phyloP scores from a whole-genome alignment of 1,140 invertebrate genomes.

The Brachionus paranguensis region DNA sequence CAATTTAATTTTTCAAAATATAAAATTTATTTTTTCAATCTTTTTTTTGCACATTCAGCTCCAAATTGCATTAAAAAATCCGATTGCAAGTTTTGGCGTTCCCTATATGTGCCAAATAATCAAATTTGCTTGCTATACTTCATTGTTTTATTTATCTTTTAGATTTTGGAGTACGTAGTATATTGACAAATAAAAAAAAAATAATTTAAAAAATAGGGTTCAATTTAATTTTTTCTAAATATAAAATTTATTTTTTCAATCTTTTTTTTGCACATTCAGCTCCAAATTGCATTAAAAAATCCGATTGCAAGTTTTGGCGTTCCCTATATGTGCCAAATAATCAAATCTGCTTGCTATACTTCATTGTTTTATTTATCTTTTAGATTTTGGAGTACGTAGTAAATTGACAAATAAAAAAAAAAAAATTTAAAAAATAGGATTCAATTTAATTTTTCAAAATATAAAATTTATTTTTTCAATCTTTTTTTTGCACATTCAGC shows the following conservation, averaged over 20 bases:
- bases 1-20: neutral
- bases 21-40: neutral
- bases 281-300: neutral
- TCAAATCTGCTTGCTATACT: constrained; percentile 1
- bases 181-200: neutral
- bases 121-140: neutral
- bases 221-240: too few relatives aligned
- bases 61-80: neutral
- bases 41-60: constrained; percentile 16
- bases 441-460: neutral
- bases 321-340: constrained; percentile 21
- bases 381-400: constrained; percentile 24
- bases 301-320: neutral
- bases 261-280: constrained; percentile 33
- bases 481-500: constrained; percentile 23
- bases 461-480: neutral
- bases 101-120: neutral
- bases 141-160: neutral
- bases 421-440: neutral
- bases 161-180: constrained; percentile 16
- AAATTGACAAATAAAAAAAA: too few relatives aligned
- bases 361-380: neutral
- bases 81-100: neutral
- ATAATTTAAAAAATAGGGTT: too few relatives aligned
- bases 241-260: too few relatives aligned